Evolutionary conservation across 2,888 invertebrate species (phyloP), one percentile per base, ranked within the genome.

Genomic region (Bibio marci): DNA sequence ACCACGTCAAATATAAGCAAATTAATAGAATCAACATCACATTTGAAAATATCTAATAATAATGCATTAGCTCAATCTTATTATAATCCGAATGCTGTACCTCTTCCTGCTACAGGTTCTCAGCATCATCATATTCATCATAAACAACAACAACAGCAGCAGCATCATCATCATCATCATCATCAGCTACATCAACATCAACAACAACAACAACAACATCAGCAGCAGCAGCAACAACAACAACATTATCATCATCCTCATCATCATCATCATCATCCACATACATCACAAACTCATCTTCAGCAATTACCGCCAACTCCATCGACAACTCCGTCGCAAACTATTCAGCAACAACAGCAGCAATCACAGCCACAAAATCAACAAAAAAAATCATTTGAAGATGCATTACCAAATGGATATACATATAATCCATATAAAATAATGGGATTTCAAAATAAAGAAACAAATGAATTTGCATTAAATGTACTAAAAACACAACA

Each of bases 351-450:
- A 37, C 27, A 46, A 39, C 27, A 40, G 34, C 35, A 44, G 37
- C 38, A 45, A 31, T 46, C 46, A 38, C 44, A 46, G 34, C 43
- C 49, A 38, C 44, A 47, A 28, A 37, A 44, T 34, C 42, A 47
- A 8, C 40, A 40, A 18, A 13, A n/a, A 1, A 28, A 28, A 11
- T 14, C 17, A 15, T 30, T 27, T 30, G 43, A 41, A 30, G 43
- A 46, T 26, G 43, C 49, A 4, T 47, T 47, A 27, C 49, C 56
- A 25, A 59, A 60, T 39, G 60, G 58, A 14, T 57, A 53, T 43
- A 52, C 53, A 1, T 61, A 59, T 44, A 61, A 62, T 50, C 57
- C 62, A 11, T 59, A 55, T 44, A 62, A 61, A 47, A 62, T 62
- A 12, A 56, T 61, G 44, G 62, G 62, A 26, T 62, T 62, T 42